These are phyloP conservation scores for Nothocercus julius DNA, from an alignment of 2,113 vertebrate genomes.

Conservation along the genomic window DNA sequence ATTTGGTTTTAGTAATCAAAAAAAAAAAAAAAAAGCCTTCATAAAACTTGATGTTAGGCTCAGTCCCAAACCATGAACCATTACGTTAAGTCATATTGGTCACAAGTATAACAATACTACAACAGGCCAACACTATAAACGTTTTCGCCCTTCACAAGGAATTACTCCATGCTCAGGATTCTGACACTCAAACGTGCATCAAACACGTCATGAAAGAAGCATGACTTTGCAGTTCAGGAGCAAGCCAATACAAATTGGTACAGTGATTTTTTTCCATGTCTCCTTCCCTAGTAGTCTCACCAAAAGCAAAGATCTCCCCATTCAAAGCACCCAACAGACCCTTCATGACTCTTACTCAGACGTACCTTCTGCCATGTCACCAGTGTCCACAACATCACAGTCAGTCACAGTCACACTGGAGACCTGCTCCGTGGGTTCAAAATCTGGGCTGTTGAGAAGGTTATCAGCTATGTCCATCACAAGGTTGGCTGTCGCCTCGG, in stretches of 20 bases:
- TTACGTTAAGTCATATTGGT: not conserved
- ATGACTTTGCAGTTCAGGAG: not conserved
- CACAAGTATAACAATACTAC: not conserved
- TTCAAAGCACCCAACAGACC: not conserved
- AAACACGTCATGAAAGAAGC: not conserved
- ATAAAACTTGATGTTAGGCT: not conserved
- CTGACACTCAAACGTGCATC: not conserved
- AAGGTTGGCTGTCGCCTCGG: conserved; percentile 78
- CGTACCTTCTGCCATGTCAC: conserved; percentile 76
- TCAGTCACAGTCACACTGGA: conserved; percentile 76
- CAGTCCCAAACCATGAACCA: not conserved
- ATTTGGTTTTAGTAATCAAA: not conserved
- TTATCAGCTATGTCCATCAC: conserved; percentile 90
- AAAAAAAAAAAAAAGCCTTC: not conserved
- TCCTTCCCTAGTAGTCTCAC: not conserved
- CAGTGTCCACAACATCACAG: conserved; percentile 56
- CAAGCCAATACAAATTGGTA: not conserved
- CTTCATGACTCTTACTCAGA: not conserved
- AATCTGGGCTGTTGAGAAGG: conserved; percentile 86
- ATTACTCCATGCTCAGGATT: not conserved
- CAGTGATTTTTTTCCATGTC: not conserved
- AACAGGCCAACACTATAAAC: not conserved
- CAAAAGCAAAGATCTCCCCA: not conserved
- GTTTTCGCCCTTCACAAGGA: not conserved
- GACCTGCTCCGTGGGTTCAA: conserved; percentile 79